These are phyloP conservation scores for Steinernema feltiae DNA, from an alignment of 1,140 invertebrate genomes.

Conservation along the genomic window DNA sequence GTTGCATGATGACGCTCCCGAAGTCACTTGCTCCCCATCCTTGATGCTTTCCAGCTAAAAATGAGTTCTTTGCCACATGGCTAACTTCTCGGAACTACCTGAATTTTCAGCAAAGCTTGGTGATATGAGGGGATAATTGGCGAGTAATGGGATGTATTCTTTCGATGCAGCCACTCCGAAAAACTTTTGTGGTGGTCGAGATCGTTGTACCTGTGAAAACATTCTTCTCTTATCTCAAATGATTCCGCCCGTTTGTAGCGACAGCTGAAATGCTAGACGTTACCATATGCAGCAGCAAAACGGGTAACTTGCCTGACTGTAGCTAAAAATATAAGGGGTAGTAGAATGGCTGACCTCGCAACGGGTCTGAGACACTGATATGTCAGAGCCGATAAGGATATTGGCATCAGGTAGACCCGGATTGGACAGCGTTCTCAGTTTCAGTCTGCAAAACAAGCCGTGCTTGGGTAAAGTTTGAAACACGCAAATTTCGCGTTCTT, in stretches of 20 bases:
- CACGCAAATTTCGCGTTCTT: not conserved
- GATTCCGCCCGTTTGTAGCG: conserved; percentile 6
- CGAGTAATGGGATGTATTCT: conserved; percentile 56
- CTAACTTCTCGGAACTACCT: conserved; percentile 39
- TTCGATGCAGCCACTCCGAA: conserved; percentile 53
- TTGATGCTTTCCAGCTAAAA: conserved; percentile 46
- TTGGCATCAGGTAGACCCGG: conserved; percentile 14
- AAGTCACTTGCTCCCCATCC: conserved; percentile 55
- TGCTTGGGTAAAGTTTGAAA: not conserved
- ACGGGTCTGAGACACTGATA: conserved; percentile 4
- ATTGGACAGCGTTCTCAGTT: not conserved
- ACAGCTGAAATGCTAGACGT: not conserved
- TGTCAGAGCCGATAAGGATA: conserved; percentile 12
- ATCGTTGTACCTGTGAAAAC: conserved; percentile 38
- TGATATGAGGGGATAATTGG: conserved; percentile 57
- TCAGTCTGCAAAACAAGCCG: not conserved
- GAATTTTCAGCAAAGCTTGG: conserved; percentile 53
- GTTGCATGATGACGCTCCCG: conserved; percentile 53
- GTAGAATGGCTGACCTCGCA: not conserved
- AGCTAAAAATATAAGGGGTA: not conserved
- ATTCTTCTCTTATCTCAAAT: conserved; percentile 30
- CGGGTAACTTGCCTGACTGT: not conserved
- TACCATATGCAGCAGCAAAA: not conserved
- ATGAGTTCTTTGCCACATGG: not conserved
- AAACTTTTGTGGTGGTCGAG: conserved; percentile 52